Base-by-base conservation (phyloP, 2,888 invertebrate genomes). In the Bombylius major region DNA sequence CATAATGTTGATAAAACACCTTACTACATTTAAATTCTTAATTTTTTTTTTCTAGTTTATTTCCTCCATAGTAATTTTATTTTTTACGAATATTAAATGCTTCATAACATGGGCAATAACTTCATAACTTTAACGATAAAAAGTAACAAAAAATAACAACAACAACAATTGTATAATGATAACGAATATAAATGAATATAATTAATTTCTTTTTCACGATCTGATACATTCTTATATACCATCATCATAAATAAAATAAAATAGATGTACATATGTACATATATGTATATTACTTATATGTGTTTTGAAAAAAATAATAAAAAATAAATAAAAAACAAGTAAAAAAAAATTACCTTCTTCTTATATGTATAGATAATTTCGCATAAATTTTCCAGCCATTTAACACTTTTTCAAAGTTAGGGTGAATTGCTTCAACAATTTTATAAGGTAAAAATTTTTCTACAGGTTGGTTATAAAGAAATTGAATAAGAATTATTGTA, bases 361-460 rank as follows among this genome's bases (percentile, higher is more conserved):
- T 36, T 7, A 36, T n/a, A n/a, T n/a, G n/a, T n/a, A n/a, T 8
- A 8, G 5, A 36, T 42, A 42, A 42, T 42, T 42, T 42, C 39
- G 49, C 54, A 54, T 54, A 54, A 54, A 54, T 54, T 54, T 54
- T 54, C 54, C 54, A 50, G 49, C 49, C 45, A 54, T 54, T 54
- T 54, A 54, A 44, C 54, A 54, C 50, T 36, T 44, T 47, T 36
- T 44, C 11, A 23, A 54, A 33, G 23, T 44, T 32, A 50, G 44
- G 54, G 47, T 14, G 33, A 45, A 50, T 42, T 42, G 54, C 54
- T 54, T 54, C 49, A 44, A n/a, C 50, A 50, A 44, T 32, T 36
- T 50, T 50, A 50, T 33, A 31, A 46, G 33, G 23, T 48, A 23
- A 32, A 32, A 31, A 32, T 23, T 23, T 51, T 44, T 46, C 36